Evolutionary conservation across 2,888 invertebrate species (phyloP), one percentile per base, ranked within the genome.

Genomic region (Meganola albula): DNA sequence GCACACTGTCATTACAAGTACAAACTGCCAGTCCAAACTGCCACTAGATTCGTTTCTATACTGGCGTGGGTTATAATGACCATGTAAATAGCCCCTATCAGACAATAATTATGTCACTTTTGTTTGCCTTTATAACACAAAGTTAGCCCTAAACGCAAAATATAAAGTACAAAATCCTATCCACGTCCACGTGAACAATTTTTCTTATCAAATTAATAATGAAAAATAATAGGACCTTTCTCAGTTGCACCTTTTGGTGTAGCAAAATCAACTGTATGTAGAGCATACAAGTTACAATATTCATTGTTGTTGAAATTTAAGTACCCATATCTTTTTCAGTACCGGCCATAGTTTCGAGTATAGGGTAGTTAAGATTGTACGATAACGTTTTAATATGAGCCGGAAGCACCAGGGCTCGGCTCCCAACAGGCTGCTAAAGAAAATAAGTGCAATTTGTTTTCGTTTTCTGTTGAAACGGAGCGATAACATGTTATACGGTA

Each of bases 381-480:
- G 84, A 85, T 85, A 84, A 76, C 67, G 52, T 74, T 79, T 83
- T 84, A 83, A 84, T 85, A 84, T 74, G 78, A 83, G 82, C 73
- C 84, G 84, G 84, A 83, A 84, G 71, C 63, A 59, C 60, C 53
- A 48, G 48, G 58, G 62, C 63, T 54, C 55, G 64, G 71, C 60
- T 55, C 64, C 60, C 62, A 53, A 64, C 56, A 53, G 60, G 54
- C 59, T 50, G 59, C 62, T 65, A 60, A 66, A 56, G 69, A 73
- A 78, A 75, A 76, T 71, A 64, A n/a, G 64, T 62, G 65, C 67
- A 67, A 74, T 76, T 73, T 75, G 69, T 75, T 71, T 62, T 53
- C 37, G 49, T 61, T 61, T 60, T 60, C 42, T 46, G 50, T 46
- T 53, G 43, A 53, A 52, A 58, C 50, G 31, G 42, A 21, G 35